These are phyloP conservation scores for Drosophila parvula DNA, from an alignment of 1,140 invertebrate genomes.

Conservation along the genomic window DNA sequence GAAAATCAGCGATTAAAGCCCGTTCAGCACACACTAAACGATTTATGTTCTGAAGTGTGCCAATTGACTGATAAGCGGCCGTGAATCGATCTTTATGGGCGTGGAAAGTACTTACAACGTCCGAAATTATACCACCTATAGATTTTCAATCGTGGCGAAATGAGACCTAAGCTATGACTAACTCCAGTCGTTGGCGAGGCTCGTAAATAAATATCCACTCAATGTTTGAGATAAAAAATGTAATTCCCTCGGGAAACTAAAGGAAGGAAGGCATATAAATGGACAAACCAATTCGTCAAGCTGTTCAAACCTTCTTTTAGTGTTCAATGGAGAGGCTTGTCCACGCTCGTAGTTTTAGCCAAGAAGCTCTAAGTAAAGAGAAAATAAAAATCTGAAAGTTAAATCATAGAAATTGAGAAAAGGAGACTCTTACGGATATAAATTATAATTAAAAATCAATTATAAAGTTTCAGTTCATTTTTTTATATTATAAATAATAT, in stretches of 20 bases:
- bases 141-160: conserved; percentile 44
- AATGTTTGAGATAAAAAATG: conserved; percentile 20
- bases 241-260: conserved; percentile 24
- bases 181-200: conserved; percentile 15
- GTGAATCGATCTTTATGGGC: conserved; percentile 32
- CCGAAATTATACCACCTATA: background rate
- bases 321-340: conserved; percentile 23
- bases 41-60: conserved; percentile 63
- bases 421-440: background rate
- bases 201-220: conserved; percentile 37
- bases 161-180: conserved; percentile 44
- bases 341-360: background rate
- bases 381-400: background rate
- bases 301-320: background rate
- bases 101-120: conserved; percentile 45
- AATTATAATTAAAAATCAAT: no score
- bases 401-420: background rate
- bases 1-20: conserved; percentile 70
- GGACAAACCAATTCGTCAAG: background rate
- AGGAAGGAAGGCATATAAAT: background rate
- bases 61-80: conserved; percentile 62
- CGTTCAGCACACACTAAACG: conserved; percentile 41
- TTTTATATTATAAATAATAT: no score
- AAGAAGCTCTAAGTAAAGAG: background rate
- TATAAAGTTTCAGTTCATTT: no score